phyloP scores from a whole-genome alignment of 2,797 vertebrate species.

The Melanogrammus aeglefinus region DNA sequence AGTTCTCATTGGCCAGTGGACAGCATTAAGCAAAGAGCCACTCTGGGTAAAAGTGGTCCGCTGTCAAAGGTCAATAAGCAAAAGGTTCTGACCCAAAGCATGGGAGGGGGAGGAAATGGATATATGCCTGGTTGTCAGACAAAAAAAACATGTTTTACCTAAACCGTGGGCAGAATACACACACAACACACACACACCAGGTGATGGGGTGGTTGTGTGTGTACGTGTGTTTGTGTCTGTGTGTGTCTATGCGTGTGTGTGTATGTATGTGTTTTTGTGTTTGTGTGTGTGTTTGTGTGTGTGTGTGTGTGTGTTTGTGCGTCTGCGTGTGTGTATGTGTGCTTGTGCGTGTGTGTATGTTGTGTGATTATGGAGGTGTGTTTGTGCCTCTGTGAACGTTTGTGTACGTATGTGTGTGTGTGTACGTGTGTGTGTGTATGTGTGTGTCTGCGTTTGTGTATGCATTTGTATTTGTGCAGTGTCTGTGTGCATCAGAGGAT shows the following conservation, averaged over 20 bases:
- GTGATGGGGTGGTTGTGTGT: not conserved
- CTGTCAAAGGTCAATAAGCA: not conserved
- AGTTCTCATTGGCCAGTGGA: not conserved
- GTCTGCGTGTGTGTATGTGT: not conserved
- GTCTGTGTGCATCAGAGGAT: constrained; percentile 3
- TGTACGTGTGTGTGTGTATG: not conserved
- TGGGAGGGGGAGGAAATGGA: not conserved
- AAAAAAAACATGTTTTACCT: not conserved
- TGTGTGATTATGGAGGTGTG: not conserved
- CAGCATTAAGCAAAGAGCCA: not conserved
- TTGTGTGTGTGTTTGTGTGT: not conserved
- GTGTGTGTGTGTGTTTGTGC: not conserved
- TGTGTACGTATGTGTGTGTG: not conserved
- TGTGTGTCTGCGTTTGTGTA: not conserved
- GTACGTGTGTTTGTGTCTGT: not conserved
- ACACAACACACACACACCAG: not conserved
- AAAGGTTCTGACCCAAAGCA: not conserved
- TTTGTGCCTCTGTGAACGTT: constrained; percentile 9
- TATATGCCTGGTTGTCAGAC: not conserved
- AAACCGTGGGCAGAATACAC: not conserved
- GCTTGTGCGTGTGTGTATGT: not conserved
- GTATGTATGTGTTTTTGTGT: not conserved
- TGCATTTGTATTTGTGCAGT: not conserved
- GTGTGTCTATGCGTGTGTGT: not conserved
- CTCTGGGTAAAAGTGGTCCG: not conserved